Evolutionary conservation across 2,113 vertebrate genomes (phyloP), one percentile per base, ranked within the genome.

Genomic region (Willisornis vidua): DNA sequence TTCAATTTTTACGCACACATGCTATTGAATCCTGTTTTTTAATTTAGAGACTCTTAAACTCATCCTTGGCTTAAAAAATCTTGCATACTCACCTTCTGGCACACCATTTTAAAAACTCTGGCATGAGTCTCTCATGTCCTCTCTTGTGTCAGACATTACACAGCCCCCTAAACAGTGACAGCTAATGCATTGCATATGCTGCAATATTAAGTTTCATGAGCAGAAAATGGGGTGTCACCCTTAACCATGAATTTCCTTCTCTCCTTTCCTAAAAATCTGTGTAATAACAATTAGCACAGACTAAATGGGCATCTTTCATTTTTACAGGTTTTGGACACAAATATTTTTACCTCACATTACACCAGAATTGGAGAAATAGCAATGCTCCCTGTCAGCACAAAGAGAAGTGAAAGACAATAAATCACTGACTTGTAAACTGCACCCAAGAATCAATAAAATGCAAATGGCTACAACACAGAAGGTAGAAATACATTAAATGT

Each of bases 401-500:
- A 88, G 51, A 58, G 55, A 85, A 93, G 78, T 62, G 57, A 87
- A 88, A 91, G 86, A 66, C 74, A 93, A 93, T 93, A 92, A 92
- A 95, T 96, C 93, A 94, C 55, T 79, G 78, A 63, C 91, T 89
- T 83, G 28, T 65, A 86, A 78, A 65, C 91, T 85, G 75, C 26
- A 28, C 59, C n/a, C 10, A 71, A 51, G 85, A 90, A 80, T 94
- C 96, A 79, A 91, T 84, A 63, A 90, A 95, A 79, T 90, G 73
- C 89, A 90, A 93, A 90, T 29, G 14, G 67, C 57, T 89, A 78
- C 88, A 92, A 95, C 83, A 86, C 4, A 88, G 80, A 93, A 54
- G 55, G 46, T 80, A 88, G 76, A 68, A 73, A 86, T 65, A 57
- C 81, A 80, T 97, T 96, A 97, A 97, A 94, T 92, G 91, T 87